Base-by-base conservation (phyloP, 1,140 invertebrate genomes). In the Stenopsyche tienmushanensis region DNA sequence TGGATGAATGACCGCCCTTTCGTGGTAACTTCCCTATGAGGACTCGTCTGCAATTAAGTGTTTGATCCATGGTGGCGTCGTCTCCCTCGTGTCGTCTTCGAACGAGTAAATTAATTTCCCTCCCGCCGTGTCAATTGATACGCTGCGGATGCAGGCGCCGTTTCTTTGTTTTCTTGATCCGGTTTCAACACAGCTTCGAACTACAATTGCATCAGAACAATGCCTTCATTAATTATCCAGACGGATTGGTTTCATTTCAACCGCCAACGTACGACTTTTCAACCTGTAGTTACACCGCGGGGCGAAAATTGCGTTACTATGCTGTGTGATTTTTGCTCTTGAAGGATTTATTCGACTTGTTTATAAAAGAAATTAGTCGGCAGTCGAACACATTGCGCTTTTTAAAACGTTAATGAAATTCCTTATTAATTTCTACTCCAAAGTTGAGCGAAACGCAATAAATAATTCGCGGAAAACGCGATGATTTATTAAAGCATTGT, bases 41-140 rank as follows among this genome's bases (percentile, higher is more conserved):
- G 34, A 39, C 34, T 13, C 44, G 10, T 5, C 44, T 47, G 44
- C 44, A 47, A 47, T 47, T 47, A 47, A 47, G 5, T 7, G 17
- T 47, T 47, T 47, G 5, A 15, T 8, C 44, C 17, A 15, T 20
- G 8, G 5, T 7, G 10, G 29, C 26, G 10, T 7, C 52, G 47
- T 24, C n/a, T 5, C 55, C 39, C 55, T 20, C 17, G 21, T n/a
- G n/a, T 39, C 25, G 21, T 23, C 5, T 26, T 25, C 5, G 7
- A 34, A 55, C 20, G 23, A 55, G 25, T 58, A 57, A 57, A 57
- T 57, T 58, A 58, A 58, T 58, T 57, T 42, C 24, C 15, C 55
- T 42, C 39, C 55, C 17, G 55, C 29, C 20, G 39, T 10, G 41
- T 13, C 55, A 45, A 58, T 58, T 44, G 55, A 58, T 24, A 20